Percentiles rank a stretch among this genome's conserved stretches.
phyloP scores from a whole-genome alignment of 2,113 vertebrate species.

The Paralichthys olivaceus region DNA sequence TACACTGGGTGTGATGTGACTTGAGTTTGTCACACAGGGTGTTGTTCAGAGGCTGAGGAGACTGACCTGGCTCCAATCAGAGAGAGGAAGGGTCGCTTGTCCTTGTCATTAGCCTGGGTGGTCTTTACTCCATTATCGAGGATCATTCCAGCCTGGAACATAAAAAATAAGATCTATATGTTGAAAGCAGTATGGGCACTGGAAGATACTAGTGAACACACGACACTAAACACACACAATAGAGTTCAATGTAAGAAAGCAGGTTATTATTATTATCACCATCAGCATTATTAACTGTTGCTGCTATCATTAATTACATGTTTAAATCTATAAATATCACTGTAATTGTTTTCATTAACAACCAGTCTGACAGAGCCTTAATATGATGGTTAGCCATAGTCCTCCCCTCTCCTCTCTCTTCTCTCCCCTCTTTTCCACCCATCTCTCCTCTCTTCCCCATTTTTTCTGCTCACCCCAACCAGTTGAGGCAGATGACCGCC shows the following conservation, averaged over 20 bases:
- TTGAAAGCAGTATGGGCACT: background rate
- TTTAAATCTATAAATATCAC: no score
- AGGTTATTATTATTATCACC: no score
- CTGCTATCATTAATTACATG: no score
- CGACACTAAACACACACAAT: background rate
- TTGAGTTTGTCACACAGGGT: background rate
- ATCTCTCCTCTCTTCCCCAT: no score
- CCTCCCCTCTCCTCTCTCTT: no score
- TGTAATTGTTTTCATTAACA: no score
- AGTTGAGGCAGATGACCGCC: no score
- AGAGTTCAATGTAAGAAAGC: background rate
- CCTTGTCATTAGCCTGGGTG: conserved; percentile 90
- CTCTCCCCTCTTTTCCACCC: no score
- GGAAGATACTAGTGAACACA: background rate
- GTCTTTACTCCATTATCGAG: conserved; percentile 98
- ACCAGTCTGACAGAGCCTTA: no score
- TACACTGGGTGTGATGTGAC: conserved; percentile 16
- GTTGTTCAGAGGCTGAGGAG: background rate
- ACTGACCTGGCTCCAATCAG: conserved; percentile 92
- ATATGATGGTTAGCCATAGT: no score
- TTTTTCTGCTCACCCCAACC: no score
- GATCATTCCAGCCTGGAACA: conserved; percentile 93
- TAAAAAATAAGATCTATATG: background rate
- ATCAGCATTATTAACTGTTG: no score
- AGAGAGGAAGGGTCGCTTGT: conserved; percentile 95